Base-by-base conservation (phyloP, 2,888 invertebrate species). In the Coleophora flavipennella region DNA sequence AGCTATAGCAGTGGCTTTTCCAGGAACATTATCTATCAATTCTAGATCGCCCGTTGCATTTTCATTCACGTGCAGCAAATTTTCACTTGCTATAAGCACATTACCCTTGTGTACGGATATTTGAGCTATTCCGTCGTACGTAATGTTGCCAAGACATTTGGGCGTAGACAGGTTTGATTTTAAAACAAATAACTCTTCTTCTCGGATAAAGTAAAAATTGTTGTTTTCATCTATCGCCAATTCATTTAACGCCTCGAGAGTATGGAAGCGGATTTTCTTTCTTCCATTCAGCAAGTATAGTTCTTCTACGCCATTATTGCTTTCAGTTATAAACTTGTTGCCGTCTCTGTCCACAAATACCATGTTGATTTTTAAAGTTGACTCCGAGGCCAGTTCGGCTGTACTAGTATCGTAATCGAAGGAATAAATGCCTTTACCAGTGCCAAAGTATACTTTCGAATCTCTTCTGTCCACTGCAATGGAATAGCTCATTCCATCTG, bases 291-390 rank as follows among this genome's bases (percentile, higher is more conserved):
- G 46, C 2, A 73, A 52, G 44, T 72, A 80, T 3, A 78, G 45
- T 42, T 78, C 70, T 50, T 78, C 69, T 8, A 71, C 48, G 3
- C 78, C 80, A 33, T 78, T 58, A 9, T 62, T 58, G 39, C 60
- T 67, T 39, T 76, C 67, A 8, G 73, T 72, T 3, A 77, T 55
- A 48, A 72, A 78, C 52, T 73, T 76, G 41, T 77, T 79, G 27
- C 80, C 67, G 39, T 79, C 67, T 49, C 65, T 75, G 45, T 78
- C 79, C 13, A 79, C 53, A 45, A 71, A 69, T 36, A 80, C 58
- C 68, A 71, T 73, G 44, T 76, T 66, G 2, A 76, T 46, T 46
- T 67, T 71, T 13, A 71, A 46, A 32, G 55, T 50, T 2, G 55
- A 62, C 36, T 59, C 61, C 0, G 68, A 63, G 8, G 70, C 45